phyloP scores from a whole-genome alignment of 1,140 invertebrate species.

The Manduca sexta region DNA sequence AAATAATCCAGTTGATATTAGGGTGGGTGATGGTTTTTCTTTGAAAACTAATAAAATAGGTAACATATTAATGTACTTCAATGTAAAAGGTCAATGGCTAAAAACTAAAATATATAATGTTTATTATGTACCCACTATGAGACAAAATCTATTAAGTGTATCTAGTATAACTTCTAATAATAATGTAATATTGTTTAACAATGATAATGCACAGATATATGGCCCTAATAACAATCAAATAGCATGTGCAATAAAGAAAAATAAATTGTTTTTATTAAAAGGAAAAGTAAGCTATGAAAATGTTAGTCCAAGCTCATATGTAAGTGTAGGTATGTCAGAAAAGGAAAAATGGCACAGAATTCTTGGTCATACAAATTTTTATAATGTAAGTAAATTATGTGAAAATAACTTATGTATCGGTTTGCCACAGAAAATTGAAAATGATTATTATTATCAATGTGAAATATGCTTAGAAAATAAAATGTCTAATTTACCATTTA shows the following conservation, averaged over 20 bases:
- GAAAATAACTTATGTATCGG: too few relatives aligned
- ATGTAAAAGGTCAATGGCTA: constrained; percentile 17
- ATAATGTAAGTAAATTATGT: too few relatives aligned
- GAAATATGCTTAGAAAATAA: too few relatives aligned
- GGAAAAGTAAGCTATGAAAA: constrained; percentile 31
- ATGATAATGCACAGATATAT: constrained; percentile 27
- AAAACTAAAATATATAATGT: constrained; percentile 30
- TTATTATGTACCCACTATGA: constrained; percentile 33
- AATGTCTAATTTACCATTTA: too few relatives aligned
- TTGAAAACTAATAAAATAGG: constrained; percentile 44
- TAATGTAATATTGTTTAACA: constrained; percentile 26
- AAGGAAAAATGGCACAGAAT: too few relatives aligned
- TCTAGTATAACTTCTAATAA: constrained; percentile 28
- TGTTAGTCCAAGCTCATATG: constrained; percentile 47
- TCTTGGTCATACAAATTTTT: too few relatives aligned
- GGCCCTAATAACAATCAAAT: too few relatives aligned
- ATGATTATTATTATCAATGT: too few relatives aligned
- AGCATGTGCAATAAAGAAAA: constrained; percentile 21
- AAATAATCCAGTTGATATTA: constrained; percentile 34
- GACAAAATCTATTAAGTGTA: constrained; percentile 37
- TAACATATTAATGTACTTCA: constrained; percentile 19
- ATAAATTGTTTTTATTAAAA: constrained; percentile 32
- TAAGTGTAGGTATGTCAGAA: too few relatives aligned
- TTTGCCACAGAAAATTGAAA: too few relatives aligned
- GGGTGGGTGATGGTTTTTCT: constrained; percentile 22